phyloP scores from a whole-genome alignment of 2,113 vertebrate species.

The Gadus chalcogrammus region DNA sequence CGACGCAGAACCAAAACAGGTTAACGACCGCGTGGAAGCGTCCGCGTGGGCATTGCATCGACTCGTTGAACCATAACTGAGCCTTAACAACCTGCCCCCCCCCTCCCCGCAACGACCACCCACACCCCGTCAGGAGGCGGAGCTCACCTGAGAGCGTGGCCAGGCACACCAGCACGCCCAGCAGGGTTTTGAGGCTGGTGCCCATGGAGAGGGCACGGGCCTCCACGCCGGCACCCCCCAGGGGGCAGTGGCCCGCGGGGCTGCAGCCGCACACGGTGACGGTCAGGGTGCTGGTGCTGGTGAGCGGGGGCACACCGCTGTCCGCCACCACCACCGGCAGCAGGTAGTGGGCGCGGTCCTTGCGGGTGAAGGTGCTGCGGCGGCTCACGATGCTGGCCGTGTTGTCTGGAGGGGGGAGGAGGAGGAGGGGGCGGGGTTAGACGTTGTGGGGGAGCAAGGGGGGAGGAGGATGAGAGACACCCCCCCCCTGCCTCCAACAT shows the following conservation, averaged over 20 bases:
- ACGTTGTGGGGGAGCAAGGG: not conserved
- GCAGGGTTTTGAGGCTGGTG: constrained; percentile 74
- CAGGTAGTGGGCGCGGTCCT: constrained; percentile 76
- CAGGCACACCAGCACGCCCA: constrained; percentile 75
- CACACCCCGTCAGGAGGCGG: no score
- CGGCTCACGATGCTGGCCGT: constrained; percentile 83
- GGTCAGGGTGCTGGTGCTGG: constrained; percentile 85
- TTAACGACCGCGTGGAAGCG: no score
- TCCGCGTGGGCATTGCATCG: no score
- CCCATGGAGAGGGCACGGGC: constrained; percentile 75
- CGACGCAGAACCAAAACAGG: no score
- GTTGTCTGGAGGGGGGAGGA: constrained; percentile 76
- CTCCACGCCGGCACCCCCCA: constrained; percentile 70
- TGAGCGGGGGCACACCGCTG: constrained; percentile 80
- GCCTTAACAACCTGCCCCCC: no score
- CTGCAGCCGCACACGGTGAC: constrained; percentile 84
- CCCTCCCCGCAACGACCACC: no score
- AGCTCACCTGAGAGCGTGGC: constrained; percentile 80
- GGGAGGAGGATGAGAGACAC: not conserved
- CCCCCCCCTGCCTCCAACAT: no score
- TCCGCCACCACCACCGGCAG: constrained; percentile 83
- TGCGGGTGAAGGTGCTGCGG: constrained; percentile 77
- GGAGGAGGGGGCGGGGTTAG: no score
- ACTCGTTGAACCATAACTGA: no score
- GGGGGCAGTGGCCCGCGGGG: constrained; percentile 61